Percentiles rank a stretch among this genome's conserved stretches.
These are phyloP conservation scores for Boloria euphrosyne DNA, from an alignment of 2,888 invertebrate species.

Conservation along the genomic window DNA sequence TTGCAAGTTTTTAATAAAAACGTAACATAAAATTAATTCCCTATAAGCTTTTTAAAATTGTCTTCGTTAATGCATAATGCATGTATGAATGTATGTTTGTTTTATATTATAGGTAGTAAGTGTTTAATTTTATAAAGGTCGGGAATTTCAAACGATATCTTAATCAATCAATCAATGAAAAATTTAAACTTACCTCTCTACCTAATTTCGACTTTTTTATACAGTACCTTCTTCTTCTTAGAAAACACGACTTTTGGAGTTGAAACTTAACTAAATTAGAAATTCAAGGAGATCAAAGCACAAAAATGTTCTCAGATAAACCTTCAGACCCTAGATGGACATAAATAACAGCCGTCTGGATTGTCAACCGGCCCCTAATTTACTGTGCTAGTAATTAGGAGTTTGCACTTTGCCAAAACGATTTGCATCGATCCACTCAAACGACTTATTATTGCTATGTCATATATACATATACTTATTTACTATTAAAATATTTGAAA, in stretches of 20 bases:
- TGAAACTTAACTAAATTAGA: constrained; percentile 12
- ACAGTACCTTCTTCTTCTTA: too few species aligned
- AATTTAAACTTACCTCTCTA: too few species aligned
- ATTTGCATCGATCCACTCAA: constrained; percentile 75
- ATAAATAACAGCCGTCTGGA: constrained; percentile 79
- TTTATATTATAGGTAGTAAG: too few species aligned
- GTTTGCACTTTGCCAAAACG: constrained; percentile 82
- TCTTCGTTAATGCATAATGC: too few species aligned
- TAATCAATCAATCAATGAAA: too few species aligned
- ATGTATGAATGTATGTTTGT: too few species aligned
- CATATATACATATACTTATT: background rate
- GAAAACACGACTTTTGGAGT: background rate
- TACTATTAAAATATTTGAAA: background rate
- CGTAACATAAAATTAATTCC: too few species aligned
- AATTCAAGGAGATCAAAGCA: constrained; percentile 21
- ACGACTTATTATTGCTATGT: constrained; percentile 35
- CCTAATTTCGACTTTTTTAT: too few species aligned
- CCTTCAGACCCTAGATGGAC: constrained; percentile 45
- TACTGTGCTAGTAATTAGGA: constrained; percentile 81
- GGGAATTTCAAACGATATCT: too few species aligned
- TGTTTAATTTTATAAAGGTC: too few species aligned
- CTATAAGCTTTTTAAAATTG: too few species aligned
- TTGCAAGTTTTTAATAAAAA: constrained; percentile 5
- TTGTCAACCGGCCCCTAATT: constrained; percentile 81
- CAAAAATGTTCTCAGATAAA: constrained; percentile 31